These are phyloP conservation scores for Stylophora pistillata DNA, from an alignment of 64 coral and sea anemone species.

Conservation along the genomic window DNA sequence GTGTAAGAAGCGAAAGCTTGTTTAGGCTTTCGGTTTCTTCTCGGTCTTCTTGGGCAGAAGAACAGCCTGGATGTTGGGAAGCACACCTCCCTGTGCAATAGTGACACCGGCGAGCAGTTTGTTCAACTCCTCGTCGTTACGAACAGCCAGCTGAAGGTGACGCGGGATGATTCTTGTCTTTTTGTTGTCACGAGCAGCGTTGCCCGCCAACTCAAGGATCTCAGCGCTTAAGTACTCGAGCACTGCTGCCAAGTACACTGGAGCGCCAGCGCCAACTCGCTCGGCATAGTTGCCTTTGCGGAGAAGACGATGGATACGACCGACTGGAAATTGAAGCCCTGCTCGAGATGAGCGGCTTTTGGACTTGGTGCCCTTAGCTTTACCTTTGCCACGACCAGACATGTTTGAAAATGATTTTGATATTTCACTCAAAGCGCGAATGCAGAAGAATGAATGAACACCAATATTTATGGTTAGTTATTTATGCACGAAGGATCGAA, in stretches of 20 bases:
- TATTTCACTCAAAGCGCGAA: too few relatives aligned
- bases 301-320: conserved; percentile 3
- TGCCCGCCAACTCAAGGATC: conserved; percentile 14
- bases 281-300: conserved; percentile 7
- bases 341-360: conserved; percentile 8
- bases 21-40: conserved; percentile 18
- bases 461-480: too few relatives aligned
- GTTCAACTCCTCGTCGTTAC: conserved; percentile 4
- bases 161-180: background rate
- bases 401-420: background rate
- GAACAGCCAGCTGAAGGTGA: background rate
- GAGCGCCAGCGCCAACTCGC: background rate
- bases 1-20: background rate
- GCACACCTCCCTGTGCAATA: background rate
- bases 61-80: conserved; percentile 20
- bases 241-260: background rate
- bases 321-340: conserved; percentile 9
- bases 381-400: background rate
- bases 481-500: too few relatives aligned
- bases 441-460: too few relatives aligned
- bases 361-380: background rate
- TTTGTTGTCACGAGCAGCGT: conserved; percentile 15
- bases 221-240: conserved; percentile 7
- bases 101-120: background rate
- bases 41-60: conserved; percentile 32